Percentiles rank a stretch among this genome's conserved stretches.
Conservation (phyloP, 1,140 invertebrate species). For the Cydia splendana region DNA sequence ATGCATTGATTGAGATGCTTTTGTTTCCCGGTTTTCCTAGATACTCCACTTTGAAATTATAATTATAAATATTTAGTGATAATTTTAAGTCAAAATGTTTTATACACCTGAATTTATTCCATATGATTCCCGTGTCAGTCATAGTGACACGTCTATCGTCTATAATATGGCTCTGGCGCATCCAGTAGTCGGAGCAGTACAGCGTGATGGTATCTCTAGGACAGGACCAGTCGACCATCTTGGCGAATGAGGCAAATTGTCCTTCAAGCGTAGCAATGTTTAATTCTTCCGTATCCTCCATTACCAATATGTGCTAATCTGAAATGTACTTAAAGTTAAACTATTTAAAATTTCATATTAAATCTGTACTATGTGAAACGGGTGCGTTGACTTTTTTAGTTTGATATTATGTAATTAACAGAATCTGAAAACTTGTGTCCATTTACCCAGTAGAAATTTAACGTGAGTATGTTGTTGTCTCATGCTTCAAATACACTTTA, state of each 20-base stretch:
- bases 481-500: too few relatives aligned
- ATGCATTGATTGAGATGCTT: too few relatives aligned
- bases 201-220: conserved; percentile 61
- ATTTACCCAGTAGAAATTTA: too few relatives aligned
- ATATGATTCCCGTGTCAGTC: conserved; percentile 67
- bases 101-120: conserved; percentile 61
- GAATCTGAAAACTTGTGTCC: too few relatives aligned
- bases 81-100: not conserved
- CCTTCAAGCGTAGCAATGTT: conserved; percentile 57
- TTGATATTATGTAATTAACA: too few relatives aligned
- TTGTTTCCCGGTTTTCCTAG: too few relatives aligned
- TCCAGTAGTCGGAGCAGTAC: conserved; percentile 65
- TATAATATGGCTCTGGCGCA: conserved; percentile 63
- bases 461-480: too few relatives aligned
- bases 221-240: conserved; percentile 59
- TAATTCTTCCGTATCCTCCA: conserved; percentile 53
- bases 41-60: too few relatives aligned
- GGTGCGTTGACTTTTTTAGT: too few relatives aligned
- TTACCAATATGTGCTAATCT: not conserved
- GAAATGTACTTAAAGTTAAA: not conserved
- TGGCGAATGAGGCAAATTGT: conserved; percentile 63
- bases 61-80: too few relatives aligned
- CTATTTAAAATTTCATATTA: too few relatives aligned
- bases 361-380: too few relatives aligned
- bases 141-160: conserved; percentile 68